Evolutionary conservation across 2,888 invertebrate genomes (phyloP).

Genomic region (Patella ulyssiponensis): DNA sequence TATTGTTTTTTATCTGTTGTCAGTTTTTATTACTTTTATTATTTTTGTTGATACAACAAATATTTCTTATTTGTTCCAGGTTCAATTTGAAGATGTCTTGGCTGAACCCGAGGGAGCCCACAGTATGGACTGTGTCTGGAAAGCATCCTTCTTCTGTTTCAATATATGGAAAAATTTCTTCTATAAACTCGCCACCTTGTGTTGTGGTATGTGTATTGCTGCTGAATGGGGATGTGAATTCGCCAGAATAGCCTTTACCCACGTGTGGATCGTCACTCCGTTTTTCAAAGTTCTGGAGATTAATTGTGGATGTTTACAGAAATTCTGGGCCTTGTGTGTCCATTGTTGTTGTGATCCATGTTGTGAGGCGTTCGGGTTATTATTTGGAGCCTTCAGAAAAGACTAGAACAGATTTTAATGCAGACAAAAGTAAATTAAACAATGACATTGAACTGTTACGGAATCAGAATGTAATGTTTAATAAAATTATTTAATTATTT

Average conservation of each 20-base stretch:
- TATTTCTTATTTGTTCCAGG: slow-evolving; percentile 41
- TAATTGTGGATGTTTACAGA: slow-evolving; percentile 62
- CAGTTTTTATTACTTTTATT: too few species aligned
- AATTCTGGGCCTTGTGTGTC: slow-evolving; percentile 74
- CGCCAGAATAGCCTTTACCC: slow-evolving; percentile 75
- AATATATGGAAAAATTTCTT: slow-evolving; percentile 79
- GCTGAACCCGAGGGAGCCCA: slow-evolving; percentile 64
- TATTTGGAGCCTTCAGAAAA: slow-evolving; percentile 52
- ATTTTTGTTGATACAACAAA: too few species aligned
- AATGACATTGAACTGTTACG: too few species aligned
- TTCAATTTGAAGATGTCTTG: slow-evolving; percentile 56
- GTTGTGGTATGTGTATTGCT: slow-evolving; percentile 81
- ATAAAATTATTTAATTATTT: too few species aligned
- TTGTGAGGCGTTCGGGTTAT: slow-evolving; percentile 49
- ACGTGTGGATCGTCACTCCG: slow-evolving; percentile 83
- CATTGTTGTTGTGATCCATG: slow-evolving; percentile 71
- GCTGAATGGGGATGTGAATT: slow-evolving; percentile 74
- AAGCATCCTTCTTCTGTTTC: slow-evolving; percentile 78
- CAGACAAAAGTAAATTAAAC: too few species aligned
- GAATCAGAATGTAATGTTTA: too few species aligned
- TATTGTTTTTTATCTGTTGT: too few species aligned
- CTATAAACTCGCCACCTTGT: slow-evolving; percentile 80
- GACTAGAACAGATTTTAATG: background rate
- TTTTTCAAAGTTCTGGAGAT: slow-evolving; percentile 80
- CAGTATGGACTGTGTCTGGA: slow-evolving; percentile 81